phyloP scores from a whole-genome alignment of 1,140 invertebrate genomes.

The Micrasema longulum region DNA sequence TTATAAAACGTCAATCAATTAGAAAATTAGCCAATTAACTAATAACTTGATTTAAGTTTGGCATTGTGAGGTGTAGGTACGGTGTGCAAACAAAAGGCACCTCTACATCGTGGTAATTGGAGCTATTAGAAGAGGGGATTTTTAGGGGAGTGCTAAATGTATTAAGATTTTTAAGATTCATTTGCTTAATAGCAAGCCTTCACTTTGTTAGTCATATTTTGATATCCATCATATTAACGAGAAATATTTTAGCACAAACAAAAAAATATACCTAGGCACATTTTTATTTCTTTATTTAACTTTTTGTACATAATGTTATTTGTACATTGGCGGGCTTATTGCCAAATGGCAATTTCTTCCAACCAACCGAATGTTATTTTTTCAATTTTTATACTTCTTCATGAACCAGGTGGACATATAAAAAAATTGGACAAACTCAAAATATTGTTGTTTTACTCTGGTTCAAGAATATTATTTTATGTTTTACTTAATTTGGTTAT shows the following conservation, averaged over 20 bases:
- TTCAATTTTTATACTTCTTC: too few relatives aligned
- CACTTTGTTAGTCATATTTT: constrained; percentile 9
- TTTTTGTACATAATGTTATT: too few relatives aligned
- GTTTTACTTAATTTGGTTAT: too few relatives aligned
- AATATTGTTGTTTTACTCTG: too few relatives aligned
- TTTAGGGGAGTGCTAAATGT: constrained; percentile 34
- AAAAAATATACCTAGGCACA: too few relatives aligned
- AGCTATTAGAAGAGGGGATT: constrained; percentile 31
- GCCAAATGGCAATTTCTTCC: too few relatives aligned
- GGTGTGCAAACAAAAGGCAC: neutral
- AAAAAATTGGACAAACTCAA: too few relatives aligned
- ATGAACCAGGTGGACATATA: too few relatives aligned
- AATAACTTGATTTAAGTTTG: constrained; percentile 55
- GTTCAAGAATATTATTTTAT: too few relatives aligned
- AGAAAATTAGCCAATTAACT: constrained; percentile 56
- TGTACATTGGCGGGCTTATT: too few relatives aligned
- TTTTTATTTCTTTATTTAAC: too few relatives aligned
- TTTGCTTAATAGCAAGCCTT: constrained; percentile 25
- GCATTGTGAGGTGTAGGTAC: constrained; percentile 19
- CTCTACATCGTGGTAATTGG: constrained; percentile 16
- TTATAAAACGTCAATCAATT: constrained; percentile 56
- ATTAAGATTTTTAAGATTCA: constrained; percentile 32
- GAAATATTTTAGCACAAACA: neutral
- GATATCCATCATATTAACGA: neutral
- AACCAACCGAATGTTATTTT: too few relatives aligned